Base-by-base conservation (phyloP, 2,113 vertebrate species). In the Eleginops maclovinus region DNA sequence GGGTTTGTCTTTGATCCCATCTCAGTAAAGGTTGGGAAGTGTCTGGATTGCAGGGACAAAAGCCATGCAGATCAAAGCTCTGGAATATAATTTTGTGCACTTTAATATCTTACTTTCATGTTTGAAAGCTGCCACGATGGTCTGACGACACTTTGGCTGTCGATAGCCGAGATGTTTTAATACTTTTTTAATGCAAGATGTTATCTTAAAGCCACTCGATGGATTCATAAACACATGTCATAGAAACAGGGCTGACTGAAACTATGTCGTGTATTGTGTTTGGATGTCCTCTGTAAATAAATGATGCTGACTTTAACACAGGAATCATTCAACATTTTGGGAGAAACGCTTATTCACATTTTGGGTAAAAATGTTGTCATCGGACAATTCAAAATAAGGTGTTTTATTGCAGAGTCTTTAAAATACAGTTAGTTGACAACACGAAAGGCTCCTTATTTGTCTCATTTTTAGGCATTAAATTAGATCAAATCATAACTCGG, bases 1-100 rank as follows among this genome's bases (percentile, higher is more conserved):
- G 14, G 53, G 14, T 82, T 71, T 65, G 47, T 47, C 46, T 83
- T 79, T 70, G n/a, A 61, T 69, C 46, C 47, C 66, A n/a, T 75
- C 7, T 59, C 1, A 43, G 79, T 21, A 21, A 46, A 66, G 47
- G 53, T 49, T 3, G 58, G 63, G 31, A 31, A 14, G 36, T 6
- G 12, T 43, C 24, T 50, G 53, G 21, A 62, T 70, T 59, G 44
- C 24, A 3, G 60, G 26, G 50, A 64, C 47, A 7, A 2, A 77
- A 82, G 81, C 82, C 78, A 72, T 28, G 28, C 72, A 54, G 72
- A 86, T 73, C 81, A 88, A 82, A 76, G 54, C 58, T 83, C 46
- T 47, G 60, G 21, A 46, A n/a, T 46, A 36, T 12, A 49, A 28
- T 36, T 36, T 44, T 28, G 28, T 73, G 87, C 85, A 91, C 87